Evolutionary conservation across 2,888 invertebrate species (phyloP), one percentile per base, ranked within the genome.

Genomic region (Rotaria socialis): DNA sequence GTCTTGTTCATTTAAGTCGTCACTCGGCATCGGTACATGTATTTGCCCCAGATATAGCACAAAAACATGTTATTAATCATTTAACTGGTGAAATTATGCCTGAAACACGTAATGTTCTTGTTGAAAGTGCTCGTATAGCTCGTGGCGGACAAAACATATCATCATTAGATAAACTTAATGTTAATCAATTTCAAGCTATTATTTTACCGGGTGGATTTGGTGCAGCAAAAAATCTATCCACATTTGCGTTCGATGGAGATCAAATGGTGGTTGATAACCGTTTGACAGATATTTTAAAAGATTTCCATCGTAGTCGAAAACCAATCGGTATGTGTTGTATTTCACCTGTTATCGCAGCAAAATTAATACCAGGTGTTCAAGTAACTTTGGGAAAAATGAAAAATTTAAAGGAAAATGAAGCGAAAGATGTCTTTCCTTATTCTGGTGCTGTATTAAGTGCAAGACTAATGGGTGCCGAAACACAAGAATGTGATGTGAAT

Each of bases 161-260:
- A 89, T 90, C 88, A 16, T 88, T 93, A 22, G 89, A 90, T 85
- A 89, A 91, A n/a, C 90, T 93, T 47, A 89, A 90, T 43, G 89
- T 90, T 6, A 88, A 89, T 41, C 89, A 88, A n/a, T 91, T 91
- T 88, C 92, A 91, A 89, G 93, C 92, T 22, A 90, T 93, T 16
- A 89, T 93, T n/a, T 91, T 93, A 88, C 93, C 93, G 43, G 93
- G 93, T 85, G 93, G 93, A 4, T 93, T 93, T 90, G 93, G 93
- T 7, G 92, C 91, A 52, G 93, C 92, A 8, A 93, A 93, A 88
- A 93, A 93, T 88, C 89, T 93, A 93, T 93, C 88, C 90, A 92
- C 89, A 85, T 60, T 89, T 87, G 87, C 74, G 7, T 89, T 91
- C 7, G 92, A 92, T 87, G 93, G 93, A 6, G 89, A 91, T 4